Conservation (phyloP, 2,888 invertebrate genomes). For the Anaspis maculata region DNA sequence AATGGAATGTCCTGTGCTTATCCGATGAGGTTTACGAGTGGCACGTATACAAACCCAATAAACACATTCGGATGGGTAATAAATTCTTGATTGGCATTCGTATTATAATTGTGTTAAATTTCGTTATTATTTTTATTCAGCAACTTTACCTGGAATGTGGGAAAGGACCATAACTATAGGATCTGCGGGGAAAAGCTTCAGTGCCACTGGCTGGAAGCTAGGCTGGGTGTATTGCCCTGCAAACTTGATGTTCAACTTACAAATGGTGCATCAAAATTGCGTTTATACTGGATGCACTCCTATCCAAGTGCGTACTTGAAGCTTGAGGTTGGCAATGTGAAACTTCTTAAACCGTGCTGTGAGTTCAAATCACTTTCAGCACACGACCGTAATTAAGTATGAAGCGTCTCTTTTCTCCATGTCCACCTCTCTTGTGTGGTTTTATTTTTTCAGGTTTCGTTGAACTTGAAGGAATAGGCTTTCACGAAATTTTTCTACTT, state of each 20-base stretch:
- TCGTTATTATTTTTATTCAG: slow-evolving; percentile 38
- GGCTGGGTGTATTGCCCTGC: slow-evolving; percentile 95
- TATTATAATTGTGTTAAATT: not conserved
- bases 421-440: too few species aligned
- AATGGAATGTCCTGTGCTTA: slow-evolving; percentile 85
- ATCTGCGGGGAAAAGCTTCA: slow-evolving; percentile 96
- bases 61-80: slow-evolving; percentile 87
- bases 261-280: slow-evolving; percentile 89
- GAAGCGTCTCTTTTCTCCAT: too few species aligned
- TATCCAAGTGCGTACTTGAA: too few species aligned
- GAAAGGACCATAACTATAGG: slow-evolving; percentile 94
- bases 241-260: slow-evolving; percentile 68
- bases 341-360: too few species aligned
- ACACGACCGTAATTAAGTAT: too few species aligned
- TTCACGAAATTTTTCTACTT: too few species aligned
- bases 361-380: too few species aligned
- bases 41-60: slow-evolving; percentile 76
- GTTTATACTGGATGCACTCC: slow-evolving; percentile 89
- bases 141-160: slow-evolving; percentile 94
- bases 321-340: too few species aligned
- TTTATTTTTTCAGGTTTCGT: too few species aligned
- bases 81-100: too few species aligned
- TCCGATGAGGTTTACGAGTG: slow-evolving; percentile 99
- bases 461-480: too few species aligned
- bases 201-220: slow-evolving; percentile 94